Evolutionary conservation across 2,113 vertebrate species (phyloP).

Genomic region (Spilogale gracilis): DNA sequence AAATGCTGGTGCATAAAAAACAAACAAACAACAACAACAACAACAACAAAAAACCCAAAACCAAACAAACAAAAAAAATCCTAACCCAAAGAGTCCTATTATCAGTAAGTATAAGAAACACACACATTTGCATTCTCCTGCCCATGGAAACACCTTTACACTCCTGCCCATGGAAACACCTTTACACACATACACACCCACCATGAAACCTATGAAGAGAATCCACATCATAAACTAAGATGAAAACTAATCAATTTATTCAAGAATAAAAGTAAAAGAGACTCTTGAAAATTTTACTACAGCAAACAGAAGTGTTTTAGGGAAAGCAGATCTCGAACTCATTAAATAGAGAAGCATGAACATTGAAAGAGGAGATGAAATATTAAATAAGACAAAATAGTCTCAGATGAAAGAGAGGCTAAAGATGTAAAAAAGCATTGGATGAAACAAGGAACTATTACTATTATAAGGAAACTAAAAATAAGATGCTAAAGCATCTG

Average conservation of each 20-base stretch:
- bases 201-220: neutral
- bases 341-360: conserved; percentile 39
- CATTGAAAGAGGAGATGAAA: conserved; percentile 48
- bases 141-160: neutral
- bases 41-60: neutral
- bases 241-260: neutral
- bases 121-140: neutral
- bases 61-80: neutral
- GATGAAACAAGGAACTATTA: conserved; percentile 57
- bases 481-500: conserved; percentile 43
- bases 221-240: neutral
- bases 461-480: conserved; percentile 39
- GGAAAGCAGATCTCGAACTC: neutral
- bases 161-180: neutral
- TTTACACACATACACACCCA: neutral
- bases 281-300: neutral
- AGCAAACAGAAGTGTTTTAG: conserved; percentile 40
- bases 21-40: too few relatives aligned
- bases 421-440: conserved; percentile 3
- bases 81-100: neutral
- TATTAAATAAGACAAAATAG: conserved; percentile 71
- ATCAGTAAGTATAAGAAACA: neutral
- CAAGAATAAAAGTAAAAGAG: neutral
- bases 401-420: conserved; percentile 45
- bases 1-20: neutral